These are phyloP conservation scores for Pachydiplax longipennis DNA, from an alignment of 2,888 invertebrate genomes.

Conservation along the genomic window DNA sequence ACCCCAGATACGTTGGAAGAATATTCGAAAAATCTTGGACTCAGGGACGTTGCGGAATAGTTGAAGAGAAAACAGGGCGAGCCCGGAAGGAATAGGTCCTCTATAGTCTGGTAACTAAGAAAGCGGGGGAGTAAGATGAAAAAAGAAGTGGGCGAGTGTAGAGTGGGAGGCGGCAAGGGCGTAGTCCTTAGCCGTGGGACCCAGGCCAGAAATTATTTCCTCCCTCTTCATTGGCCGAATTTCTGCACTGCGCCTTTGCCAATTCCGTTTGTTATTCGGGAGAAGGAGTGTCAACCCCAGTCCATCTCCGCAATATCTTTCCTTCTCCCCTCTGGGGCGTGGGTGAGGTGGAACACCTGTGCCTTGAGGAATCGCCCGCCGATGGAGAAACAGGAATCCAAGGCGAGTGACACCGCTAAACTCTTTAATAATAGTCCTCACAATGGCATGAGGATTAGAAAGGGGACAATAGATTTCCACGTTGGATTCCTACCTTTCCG, in stretches of 20 bases:
- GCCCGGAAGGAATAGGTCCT: not conserved
- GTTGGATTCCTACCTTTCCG: no score
- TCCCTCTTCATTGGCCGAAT: conserved; percentile 40
- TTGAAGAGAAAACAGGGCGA: not conserved
- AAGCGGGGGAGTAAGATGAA: not conserved
- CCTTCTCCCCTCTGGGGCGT: not conserved
- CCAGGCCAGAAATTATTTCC: conserved; percentile 40
- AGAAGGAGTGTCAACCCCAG: not conserved
- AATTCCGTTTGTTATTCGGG: conserved; percentile 41
- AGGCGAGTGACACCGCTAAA: conserved; percentile 7
- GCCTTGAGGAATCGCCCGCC: conserved; percentile 30
- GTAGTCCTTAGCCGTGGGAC: not conserved
- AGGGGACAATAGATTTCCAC: no score
- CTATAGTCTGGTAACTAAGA: not conserved
- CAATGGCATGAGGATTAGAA: not conserved
- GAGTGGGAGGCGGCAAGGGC: not conserved
- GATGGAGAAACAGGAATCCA: conserved; percentile 5
- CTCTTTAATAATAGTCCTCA: conserved; percentile 8
- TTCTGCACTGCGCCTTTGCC: conserved; percentile 31
- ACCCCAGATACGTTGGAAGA: no score
- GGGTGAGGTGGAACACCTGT: conserved; percentile 22
- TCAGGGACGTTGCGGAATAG: not conserved
- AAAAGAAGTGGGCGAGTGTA: not conserved
- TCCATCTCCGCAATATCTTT: not conserved
- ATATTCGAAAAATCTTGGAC: no score